Evolutionary conservation across 1,140 invertebrate species (phyloP).

Genomic region (Drosophila elegans): DNA sequence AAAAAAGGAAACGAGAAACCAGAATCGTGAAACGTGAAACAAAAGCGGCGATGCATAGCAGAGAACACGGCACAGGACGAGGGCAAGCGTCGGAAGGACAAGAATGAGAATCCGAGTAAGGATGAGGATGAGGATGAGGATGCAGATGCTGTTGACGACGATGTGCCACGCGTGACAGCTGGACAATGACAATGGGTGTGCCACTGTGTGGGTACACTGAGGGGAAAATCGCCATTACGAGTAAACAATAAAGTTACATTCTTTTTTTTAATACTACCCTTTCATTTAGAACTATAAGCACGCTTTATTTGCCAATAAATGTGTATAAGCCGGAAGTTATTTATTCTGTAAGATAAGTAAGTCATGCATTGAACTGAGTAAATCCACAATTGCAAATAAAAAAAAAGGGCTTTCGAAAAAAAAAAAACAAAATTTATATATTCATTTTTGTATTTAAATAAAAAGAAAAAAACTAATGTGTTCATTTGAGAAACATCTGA

Average conservation of each 20-base stretch:
- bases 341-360: no score
- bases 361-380: no score
- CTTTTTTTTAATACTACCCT: neutral
- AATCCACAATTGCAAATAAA: no score
- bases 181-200: conserved; percentile 72
- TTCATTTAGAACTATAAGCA: neutral
- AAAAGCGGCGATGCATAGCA: conserved; percentile 75
- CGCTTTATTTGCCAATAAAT: no score
- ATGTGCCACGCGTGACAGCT: conserved; percentile 80
- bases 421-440: no score
- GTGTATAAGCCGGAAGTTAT: no score
- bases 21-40: conserved; percentile 60
- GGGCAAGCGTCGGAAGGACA: conserved; percentile 31
- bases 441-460: no score
- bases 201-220: conserved; percentile 29
- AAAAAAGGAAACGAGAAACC: conserved; percentile 50
- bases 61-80: conserved; percentile 54
- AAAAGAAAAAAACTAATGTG: no score
- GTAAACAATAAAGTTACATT: neutral
- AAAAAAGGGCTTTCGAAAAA: no score
- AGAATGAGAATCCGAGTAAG: conserved; percentile 40
- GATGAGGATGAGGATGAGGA: conserved; percentile 37
- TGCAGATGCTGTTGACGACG: conserved; percentile 57
- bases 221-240: neutral
- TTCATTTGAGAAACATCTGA: no score